These are phyloP conservation scores for Phoronis australis DNA, from an alignment of 2,888 invertebrate genomes.

Conservation along the genomic window DNA sequence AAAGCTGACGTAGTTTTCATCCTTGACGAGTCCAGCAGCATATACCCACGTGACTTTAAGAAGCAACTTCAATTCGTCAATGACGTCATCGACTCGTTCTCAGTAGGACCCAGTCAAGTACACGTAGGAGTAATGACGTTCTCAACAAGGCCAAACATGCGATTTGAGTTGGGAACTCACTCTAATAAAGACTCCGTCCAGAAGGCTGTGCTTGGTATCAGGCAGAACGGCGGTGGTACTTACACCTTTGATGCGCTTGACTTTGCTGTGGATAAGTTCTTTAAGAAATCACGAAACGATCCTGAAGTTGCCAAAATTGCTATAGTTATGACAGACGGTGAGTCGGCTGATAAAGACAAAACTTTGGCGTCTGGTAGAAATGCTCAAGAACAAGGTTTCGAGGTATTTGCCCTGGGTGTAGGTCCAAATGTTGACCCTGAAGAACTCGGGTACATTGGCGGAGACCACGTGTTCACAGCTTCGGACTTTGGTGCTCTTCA, in stretches of 20 bases:
- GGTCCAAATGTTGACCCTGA: slow-evolving; percentile 5
- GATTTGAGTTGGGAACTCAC: not conserved
- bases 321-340: not conserved
- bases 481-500: too few relatives aligned
- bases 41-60: not conserved
- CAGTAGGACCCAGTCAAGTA: not conserved
- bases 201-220: not conserved
- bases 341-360: not conserved
- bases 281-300: not conserved
- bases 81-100: not conserved
- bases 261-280: not conserved
- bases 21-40: not conserved
- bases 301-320: not conserved
- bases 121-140: not conserved
- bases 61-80: not conserved
- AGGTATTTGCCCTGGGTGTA: slow-evolving; percentile 9
- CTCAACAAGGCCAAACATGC: not conserved
- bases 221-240: not conserved
- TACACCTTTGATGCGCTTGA: not conserved
- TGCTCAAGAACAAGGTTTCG: too few relatives aligned
- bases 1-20: not conserved
- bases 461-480: too few relatives aligned
- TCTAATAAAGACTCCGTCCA: not conserved
- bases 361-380: not conserved
- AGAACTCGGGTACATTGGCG: slow-evolving; percentile 6